These are phyloP conservation scores for Euplexia lucipara DNA, from an alignment of 2,888 invertebrate genomes.

Conservation along the genomic window DNA sequence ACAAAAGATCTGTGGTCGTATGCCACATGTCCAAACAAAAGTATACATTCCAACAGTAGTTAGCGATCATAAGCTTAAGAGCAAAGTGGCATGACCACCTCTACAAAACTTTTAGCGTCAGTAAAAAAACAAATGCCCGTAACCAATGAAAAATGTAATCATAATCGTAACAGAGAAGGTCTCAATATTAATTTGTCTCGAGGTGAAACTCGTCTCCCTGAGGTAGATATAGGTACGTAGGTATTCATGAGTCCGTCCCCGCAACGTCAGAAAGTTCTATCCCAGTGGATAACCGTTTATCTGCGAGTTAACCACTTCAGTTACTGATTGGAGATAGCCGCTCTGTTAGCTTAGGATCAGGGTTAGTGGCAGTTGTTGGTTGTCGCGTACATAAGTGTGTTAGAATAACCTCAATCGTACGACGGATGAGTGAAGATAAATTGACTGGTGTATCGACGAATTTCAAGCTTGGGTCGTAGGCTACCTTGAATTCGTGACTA, in stretches of 20 bases:
- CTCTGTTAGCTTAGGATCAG: slow-evolving; percentile 54
- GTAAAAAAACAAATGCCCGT: no score
- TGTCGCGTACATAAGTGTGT: slow-evolving; percentile 27
- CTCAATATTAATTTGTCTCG: slow-evolving; percentile 15
- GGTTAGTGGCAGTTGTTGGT: slow-evolving; percentile 24
- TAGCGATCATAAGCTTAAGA: no score
- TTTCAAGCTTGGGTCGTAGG: neutral
- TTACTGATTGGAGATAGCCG: slow-evolving; percentile 58
- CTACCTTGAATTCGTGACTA: neutral
- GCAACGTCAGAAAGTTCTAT: slow-evolving; percentile 43
- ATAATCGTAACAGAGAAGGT: neutral
- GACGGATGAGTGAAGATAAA: neutral
- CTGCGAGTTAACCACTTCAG: slow-evolving; percentile 55
- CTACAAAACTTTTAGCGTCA: no score
- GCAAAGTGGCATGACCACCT: no score
- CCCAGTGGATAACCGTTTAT: slow-evolving; percentile 56
- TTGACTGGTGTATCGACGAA: neutral
- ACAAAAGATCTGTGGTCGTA: no score
- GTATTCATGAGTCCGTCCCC: slow-evolving; percentile 4
- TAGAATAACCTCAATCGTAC: slow-evolving; percentile 30
- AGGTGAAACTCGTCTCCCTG: slow-evolving; percentile 21
- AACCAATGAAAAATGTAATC: neutral
- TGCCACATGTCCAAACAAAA: no score
- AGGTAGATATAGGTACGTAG: neutral
- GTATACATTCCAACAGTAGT: no score